phyloP scores from a whole-genome alignment of 2,888 invertebrate genomes.

The Cremastinae sp. region DNA sequence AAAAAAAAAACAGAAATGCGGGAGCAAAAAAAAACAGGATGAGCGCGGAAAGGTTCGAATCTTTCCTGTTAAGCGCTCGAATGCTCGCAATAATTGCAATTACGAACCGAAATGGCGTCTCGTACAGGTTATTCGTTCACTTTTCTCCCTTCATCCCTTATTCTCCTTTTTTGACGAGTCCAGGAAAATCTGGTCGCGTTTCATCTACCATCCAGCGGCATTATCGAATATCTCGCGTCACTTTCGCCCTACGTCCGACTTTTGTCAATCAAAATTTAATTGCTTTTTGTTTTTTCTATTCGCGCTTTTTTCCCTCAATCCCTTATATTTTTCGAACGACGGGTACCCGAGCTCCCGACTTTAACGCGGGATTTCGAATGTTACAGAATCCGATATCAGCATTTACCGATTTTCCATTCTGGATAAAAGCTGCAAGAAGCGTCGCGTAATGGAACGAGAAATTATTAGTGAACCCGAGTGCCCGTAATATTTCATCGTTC shows the following conservation, averaged over 20 bases:
- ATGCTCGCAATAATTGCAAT: conserved; percentile 53
- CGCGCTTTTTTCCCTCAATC: not conserved
- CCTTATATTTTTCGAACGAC: not conserved
- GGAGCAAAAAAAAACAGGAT: no score
- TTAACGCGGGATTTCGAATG: no score
- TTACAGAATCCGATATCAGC: no score
- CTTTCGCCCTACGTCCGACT: conserved; percentile 2
- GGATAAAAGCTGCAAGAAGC: not conserved
- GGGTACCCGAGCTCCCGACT: no score
- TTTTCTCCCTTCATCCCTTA: conserved; percentile 12
- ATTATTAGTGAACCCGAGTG: not conserved
- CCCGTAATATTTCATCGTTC: conserved; percentile 6
- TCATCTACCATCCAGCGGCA: conserved; percentile 35
- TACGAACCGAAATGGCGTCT: conserved; percentile 17
- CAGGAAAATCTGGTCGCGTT: not conserved
- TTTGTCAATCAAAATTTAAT: not conserved
- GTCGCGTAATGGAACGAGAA: no score
- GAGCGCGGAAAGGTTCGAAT: conserved; percentile 54
- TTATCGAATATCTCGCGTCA: conserved; percentile 23
- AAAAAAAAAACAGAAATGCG: not conserved
- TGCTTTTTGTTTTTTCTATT: not conserved
- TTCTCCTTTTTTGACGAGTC: not conserved
- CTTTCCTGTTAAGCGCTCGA: conserved; percentile 29
- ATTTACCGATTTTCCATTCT: no score
- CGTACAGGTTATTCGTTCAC: conserved; percentile 4